Percentiles rank a stretch among this genome's conserved stretches.
These are phyloP conservation scores for Trichechus manatus DNA, from an alignment of 2,113 vertebrate species.

Conservation along the genomic window DNA sequence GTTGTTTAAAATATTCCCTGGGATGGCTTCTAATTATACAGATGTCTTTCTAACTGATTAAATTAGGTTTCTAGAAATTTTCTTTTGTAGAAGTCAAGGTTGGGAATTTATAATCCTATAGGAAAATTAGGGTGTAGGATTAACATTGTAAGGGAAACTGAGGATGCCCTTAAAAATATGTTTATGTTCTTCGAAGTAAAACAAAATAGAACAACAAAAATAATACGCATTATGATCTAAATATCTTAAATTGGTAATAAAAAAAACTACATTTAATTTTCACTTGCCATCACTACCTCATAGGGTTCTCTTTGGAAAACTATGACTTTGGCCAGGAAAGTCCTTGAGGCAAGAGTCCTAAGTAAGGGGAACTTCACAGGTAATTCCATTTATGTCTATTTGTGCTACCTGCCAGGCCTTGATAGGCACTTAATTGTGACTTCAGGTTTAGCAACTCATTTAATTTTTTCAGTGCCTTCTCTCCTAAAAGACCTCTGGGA, in stretches of 20 bases:
- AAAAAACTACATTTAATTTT: not conserved
- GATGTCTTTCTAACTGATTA: not conserved
- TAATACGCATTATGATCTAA: not conserved
- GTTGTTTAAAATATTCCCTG: not conserved
- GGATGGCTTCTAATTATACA: not conserved
- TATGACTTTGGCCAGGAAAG: not conserved
- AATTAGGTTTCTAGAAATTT: not conserved
- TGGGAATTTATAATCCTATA: not conserved
- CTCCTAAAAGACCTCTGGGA: not conserved
- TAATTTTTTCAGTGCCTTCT: not conserved
- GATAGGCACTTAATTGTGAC: not conserved
- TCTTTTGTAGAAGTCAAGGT: not conserved
- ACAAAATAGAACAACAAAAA: not conserved
- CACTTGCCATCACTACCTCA: not conserved
- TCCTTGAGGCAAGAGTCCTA: not conserved
- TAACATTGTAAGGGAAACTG: not conserved
- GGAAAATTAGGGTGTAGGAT: not conserved
- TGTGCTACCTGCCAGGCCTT: not conserved
- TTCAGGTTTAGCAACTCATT: not conserved
- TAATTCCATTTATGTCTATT: not conserved
- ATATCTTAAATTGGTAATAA: not conserved
- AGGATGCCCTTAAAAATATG: not conserved
- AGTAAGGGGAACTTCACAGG: not conserved
- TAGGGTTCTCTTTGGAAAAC: not conserved
- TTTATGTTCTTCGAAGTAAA: not conserved